A percentile compares a stretch with the other conserved stretches of the same genome.
phyloP scores from a whole-genome alignment of 2,888 invertebrate genomes.

The Tromatobia lineatoria region DNA sequence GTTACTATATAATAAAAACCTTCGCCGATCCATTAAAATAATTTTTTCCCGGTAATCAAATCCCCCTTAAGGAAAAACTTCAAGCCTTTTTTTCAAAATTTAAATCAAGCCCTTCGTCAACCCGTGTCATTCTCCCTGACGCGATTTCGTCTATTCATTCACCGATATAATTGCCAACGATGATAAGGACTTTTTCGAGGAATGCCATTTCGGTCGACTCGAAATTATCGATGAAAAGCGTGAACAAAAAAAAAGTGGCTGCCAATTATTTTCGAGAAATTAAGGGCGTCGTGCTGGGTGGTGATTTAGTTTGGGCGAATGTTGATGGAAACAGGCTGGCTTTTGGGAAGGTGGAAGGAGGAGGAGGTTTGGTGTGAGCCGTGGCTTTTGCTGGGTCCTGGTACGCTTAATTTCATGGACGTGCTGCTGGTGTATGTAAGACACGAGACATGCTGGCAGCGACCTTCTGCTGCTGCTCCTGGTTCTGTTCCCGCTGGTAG shows the following conservation, averaged over 20 bases:
- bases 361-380: slow-evolving; percentile 53
- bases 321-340: slow-evolving; percentile 64
- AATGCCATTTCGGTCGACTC: slow-evolving; percentile 78
- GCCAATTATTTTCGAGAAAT: slow-evolving; percentile 79
- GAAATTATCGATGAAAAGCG: slow-evolving; percentile 74
- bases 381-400: slow-evolving; percentile 72
- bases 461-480: slow-evolving; percentile 57
- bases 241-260: slow-evolving; percentile 39
- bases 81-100: slow-evolving; percentile 9
- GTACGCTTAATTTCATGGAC: slow-evolving; percentile 81
- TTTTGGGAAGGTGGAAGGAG: slow-evolving; percentile 49
- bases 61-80: neutral
- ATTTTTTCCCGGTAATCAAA: too few species aligned
- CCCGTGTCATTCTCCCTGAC: slow-evolving; percentile 38
- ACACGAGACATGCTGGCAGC: slow-evolving; percentile 67
- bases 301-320: slow-evolving; percentile 61
- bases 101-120: neutral
- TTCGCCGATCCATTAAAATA: too few species aligned
- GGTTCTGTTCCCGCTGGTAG: slow-evolving; percentile 52
- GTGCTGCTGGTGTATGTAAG: slow-evolving; percentile 72
- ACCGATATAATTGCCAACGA: slow-evolving; percentile 74
- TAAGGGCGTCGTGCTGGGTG: slow-evolving; percentile 73
- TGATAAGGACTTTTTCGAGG: slow-evolving; percentile 77
- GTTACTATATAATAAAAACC: too few species aligned
- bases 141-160: slow-evolving; percentile 15